These are phyloP conservation scores for Engraulis encrasicolus DNA, from an alignment of 2,113 vertebrate species.

Conservation along the genomic window DNA sequence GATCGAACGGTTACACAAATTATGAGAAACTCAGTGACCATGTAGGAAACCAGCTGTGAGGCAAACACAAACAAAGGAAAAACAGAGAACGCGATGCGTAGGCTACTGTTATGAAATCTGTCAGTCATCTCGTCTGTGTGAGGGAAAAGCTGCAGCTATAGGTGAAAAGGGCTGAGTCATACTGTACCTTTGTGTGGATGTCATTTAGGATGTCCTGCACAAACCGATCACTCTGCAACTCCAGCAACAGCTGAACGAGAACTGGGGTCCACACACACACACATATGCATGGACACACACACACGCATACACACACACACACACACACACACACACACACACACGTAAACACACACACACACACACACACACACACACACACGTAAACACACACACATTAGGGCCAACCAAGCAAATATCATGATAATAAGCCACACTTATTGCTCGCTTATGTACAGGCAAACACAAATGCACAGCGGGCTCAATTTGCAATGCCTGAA, in stretches of 20 bases:
- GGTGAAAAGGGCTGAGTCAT: constrained; percentile 52
- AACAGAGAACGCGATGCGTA: no score
- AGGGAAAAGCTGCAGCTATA: not conserved
- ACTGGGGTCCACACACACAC: constrained; percentile 74
- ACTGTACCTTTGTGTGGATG: constrained; percentile 88
- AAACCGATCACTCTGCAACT: constrained; percentile 80
- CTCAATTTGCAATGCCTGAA: constrained; percentile 19
- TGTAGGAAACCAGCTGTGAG: no score
- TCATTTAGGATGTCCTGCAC: constrained; percentile 79
- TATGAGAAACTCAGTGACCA: no score
- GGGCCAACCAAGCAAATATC: not conserved
- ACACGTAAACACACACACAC: no score
- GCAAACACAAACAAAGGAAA: not conserved
- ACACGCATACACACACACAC: no score
- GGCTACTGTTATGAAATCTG: not conserved
- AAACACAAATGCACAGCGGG: not conserved
- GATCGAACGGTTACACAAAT: no score
- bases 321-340: no score
- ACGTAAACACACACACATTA: constrained; percentile 27
- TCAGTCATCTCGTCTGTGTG: not conserved
- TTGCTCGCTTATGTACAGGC: not conserved
- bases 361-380: no score
- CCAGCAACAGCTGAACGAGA: constrained; percentile 80
- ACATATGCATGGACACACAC: constrained; percentile 12
- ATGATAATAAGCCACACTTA: not conserved